Conservation (phyloP, 2,888 invertebrate genomes). For the Lycophotia porphyrea region DNA sequence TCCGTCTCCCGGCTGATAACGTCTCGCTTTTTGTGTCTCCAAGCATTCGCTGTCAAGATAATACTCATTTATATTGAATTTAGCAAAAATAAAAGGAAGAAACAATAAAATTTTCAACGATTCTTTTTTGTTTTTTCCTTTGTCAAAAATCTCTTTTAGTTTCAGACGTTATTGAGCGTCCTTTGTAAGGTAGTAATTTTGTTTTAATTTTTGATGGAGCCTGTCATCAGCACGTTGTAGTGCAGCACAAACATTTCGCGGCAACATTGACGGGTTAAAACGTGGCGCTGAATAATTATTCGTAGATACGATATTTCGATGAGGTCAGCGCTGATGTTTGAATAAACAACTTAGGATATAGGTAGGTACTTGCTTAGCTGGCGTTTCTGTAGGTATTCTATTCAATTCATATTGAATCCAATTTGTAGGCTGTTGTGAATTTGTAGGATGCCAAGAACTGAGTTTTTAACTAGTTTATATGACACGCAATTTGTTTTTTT, state of each 20-base stretch:
- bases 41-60: slow-evolving; percentile 58
- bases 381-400: slow-evolving; percentile 4
- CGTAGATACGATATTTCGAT: slow-evolving; percentile 32
- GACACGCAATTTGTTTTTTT: background rate
- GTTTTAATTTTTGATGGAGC: slow-evolving; percentile 13
- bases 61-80: slow-evolving; percentile 61
- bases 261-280: slow-evolving; percentile 27
- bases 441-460: background rate
- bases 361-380: background rate
- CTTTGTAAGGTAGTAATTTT: slow-evolving; percentile 18
- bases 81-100: slow-evolving; percentile 38
- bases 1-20: slow-evolving; percentile 60
- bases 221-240: slow-evolving; percentile 25
- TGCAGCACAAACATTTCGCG: slow-evolving; percentile 34
- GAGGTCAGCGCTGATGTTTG: slow-evolving; percentile 8
- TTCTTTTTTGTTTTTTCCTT: slow-evolving; percentile 29
- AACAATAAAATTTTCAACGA: slow-evolving; percentile 49
- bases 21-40: slow-evolving; percentile 58
- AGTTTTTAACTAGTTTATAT: background rate
- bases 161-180: slow-evolving; percentile 16
- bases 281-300: slow-evolving; percentile 39
- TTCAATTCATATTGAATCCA: background rate
- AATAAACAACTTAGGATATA: background rate
- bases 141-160: slow-evolving; percentile 24
- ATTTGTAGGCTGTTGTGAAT: background rate